These are phyloP conservation scores for Margaritifera margaritifera DNA, from an alignment of 2,888 invertebrate species.

Conservation along the genomic window DNA sequence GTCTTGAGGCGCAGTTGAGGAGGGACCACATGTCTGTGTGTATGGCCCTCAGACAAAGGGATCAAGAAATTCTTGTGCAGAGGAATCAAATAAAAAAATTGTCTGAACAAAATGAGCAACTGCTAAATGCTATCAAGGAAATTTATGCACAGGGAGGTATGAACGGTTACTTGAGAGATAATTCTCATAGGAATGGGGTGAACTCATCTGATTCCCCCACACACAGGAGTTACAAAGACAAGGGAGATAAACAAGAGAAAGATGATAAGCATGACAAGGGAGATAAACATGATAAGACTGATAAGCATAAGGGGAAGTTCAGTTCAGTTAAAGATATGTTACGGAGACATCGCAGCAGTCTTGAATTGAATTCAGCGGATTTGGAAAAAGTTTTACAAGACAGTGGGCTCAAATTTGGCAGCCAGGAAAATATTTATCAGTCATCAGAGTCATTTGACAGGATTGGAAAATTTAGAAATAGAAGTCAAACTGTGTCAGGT, in stretches of 20 bases:
- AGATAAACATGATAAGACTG: constrained; percentile 22
- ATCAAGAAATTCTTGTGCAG: constrained; percentile 50
- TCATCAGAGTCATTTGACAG: too few relatives aligned
- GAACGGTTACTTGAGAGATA: constrained; percentile 47
- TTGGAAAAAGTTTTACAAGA: constrained; percentile 46
- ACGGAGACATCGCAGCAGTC: constrained; percentile 57
- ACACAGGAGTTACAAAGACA: constrained; percentile 12
- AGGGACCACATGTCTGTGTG: constrained; percentile 51
- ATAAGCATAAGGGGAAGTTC: constrained; percentile 42
- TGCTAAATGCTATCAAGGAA: constrained; percentile 52
- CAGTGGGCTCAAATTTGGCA: constrained; percentile 46
- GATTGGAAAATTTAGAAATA: neutral
- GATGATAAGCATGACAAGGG: constrained; percentile 6
- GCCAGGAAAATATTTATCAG: constrained; percentile 56
- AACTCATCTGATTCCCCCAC: constrained; percentile 3
- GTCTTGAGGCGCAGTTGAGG: constrained; percentile 56
- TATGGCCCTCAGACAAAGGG: constrained; percentile 46
- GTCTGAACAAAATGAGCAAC: constrained; percentile 48
- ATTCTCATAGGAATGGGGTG: neutral
- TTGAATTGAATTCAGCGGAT: constrained; percentile 55
- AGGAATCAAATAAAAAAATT: constrained; percentile 50
- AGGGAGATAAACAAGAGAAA: constrained; percentile 15
- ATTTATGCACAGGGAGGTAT: constrained; percentile 48
- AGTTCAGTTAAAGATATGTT: constrained; percentile 52
- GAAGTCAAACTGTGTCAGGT: constrained; percentile 27